A percentile compares a stretch with the other conserved stretches of the same genome.
Conservation (phyloP, 1,140 invertebrate genomes). For the Ooceraea biroi region DNA sequence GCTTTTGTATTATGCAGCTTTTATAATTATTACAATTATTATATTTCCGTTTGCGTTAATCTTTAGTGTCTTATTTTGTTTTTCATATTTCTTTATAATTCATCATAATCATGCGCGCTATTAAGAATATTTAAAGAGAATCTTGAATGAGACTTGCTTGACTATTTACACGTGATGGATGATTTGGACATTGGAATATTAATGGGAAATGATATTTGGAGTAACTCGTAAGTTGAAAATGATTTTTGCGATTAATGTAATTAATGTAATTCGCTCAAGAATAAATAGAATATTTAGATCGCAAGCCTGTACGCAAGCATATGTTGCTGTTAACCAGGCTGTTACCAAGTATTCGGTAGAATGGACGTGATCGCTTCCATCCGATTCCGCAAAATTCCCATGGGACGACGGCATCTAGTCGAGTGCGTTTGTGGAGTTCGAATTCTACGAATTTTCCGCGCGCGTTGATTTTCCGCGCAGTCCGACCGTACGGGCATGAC, state of each 20-base stretch:
- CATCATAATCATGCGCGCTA: no score
- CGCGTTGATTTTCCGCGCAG: neutral
- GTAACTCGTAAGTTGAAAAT: neutral
- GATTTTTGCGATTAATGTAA: neutral
- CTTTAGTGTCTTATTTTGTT: neutral
- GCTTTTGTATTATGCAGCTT: neutral
- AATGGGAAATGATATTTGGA: no score
- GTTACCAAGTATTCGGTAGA: neutral
- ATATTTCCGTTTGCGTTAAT: no score
- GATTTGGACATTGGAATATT: no score
- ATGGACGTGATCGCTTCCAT: constrained; percentile 15
- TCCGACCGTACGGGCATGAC: neutral
- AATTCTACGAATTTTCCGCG: constrained; percentile 22
- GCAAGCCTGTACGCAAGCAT: neutral
- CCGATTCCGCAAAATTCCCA: constrained; percentile 29
- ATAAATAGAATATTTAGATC: neutral
- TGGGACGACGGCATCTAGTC: neutral
- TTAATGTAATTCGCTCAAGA: neutral
- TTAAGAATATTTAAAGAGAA: no score
- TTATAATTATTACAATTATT: constrained; percentile 1
- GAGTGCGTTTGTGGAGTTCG: neutral
- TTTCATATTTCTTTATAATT: neutral
- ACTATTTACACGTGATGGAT: no score
- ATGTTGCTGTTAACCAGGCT: neutral
- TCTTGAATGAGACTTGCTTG: no score